Evolutionary conservation across 2,888 invertebrate genomes (phyloP).

Genomic region (Tenthredo distinguenda): DNA sequence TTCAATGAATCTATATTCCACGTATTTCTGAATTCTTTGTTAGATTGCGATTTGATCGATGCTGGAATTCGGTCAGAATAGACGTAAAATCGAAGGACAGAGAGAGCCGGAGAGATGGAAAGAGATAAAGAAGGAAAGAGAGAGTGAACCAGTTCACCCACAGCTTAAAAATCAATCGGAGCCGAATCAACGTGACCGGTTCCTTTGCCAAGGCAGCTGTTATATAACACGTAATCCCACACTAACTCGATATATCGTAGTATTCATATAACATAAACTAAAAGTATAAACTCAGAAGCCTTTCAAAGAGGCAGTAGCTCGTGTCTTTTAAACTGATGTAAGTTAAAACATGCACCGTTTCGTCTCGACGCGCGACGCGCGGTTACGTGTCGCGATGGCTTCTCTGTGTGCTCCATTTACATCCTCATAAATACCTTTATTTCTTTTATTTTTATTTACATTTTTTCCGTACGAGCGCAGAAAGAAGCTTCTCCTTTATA

Average conservation of each 20-base stretch:
- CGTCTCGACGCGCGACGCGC: background rate
- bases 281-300: constrained; percentile 7
- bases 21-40: background rate
- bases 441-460: background rate
- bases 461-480: background rate
- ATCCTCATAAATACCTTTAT: background rate
- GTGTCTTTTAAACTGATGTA: constrained; percentile 31
- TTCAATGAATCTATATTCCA: background rate
- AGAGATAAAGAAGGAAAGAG: background rate
- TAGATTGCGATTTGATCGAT: constrained; percentile 21
- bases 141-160: background rate
- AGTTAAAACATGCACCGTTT: constrained; percentile 25
- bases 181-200: constrained; percentile 15
- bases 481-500: background rate
- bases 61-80: constrained; percentile 38
- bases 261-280: constrained; percentile 10
- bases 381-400: constrained; percentile 9
- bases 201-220: constrained; percentile 16
- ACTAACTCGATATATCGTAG: background rate
- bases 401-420: constrained; percentile 1
- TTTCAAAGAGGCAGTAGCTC: constrained; percentile 19
- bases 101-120: background rate
- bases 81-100: constrained; percentile 54
- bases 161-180: constrained; percentile 41
- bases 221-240: constrained; percentile 26